Base-by-base conservation (phyloP, 2,113 vertebrate species). In the Ammodytes dubius region DNA sequence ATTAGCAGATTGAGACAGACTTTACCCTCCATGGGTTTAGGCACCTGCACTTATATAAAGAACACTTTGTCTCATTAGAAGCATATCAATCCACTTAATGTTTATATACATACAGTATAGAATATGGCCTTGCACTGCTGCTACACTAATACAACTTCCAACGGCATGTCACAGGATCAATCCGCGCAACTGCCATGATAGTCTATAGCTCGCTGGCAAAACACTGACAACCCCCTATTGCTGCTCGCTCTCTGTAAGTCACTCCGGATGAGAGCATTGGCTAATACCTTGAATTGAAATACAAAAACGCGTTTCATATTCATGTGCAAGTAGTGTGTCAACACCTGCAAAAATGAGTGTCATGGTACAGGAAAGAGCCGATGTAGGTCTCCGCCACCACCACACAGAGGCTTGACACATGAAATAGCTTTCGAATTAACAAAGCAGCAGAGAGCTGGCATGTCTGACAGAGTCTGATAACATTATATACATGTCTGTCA, bases 1-100 rank as follows among this genome's bases (percentile, higher is more conserved):
- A 92, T 95, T 95, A 94, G 92, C 89, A 90, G 93, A 95, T 95
- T 92, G 92, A 92, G 94, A 86, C 88, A 46, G 83, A 83, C 70
- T 74, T 45, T 58, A 15, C 53, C 72, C 57, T 3, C 74, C 60
- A 45, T 52, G 70, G 66, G 81, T 58, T 80, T 54, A 45, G 78
- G 65, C 79, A 70, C n/a, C 58, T 58, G 42, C 54, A 82, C 56
- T 17, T 68, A 39, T 43, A 66, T 14, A 75, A 45, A 53, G 35
- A 64, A 74, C 12, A 7, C 12, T 54, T 54, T 70, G 11, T 40
- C 40, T 77, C n/a, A 72, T 77, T 52, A 64, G 67, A 14, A 60
- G 37, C 15, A 15, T 61, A 40, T 68, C n/a, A 49, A 17, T 59
- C 5, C 17, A 57, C 15, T 14, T 57, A 37, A 66, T 54, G 56